Base-by-base conservation (phyloP, 2,888 invertebrate genomes). In the Oscheius sp. region DNA sequence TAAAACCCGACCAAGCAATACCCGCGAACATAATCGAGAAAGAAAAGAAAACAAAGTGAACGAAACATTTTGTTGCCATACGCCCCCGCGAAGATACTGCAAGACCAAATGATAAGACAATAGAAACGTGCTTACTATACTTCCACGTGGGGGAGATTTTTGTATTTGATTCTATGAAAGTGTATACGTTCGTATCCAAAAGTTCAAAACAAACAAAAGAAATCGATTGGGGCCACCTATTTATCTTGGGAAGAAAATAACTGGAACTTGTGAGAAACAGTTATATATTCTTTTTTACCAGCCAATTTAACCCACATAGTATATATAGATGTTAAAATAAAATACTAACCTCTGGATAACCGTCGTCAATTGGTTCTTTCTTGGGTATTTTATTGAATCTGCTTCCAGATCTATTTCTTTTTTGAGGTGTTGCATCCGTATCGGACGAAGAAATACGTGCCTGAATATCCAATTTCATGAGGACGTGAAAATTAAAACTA, bases 1-100 rank as follows among this genome's bases (percentile, higher is more conserved):
- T 66, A 66, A 66, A 35, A 52, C 29, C 23, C 52, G 66, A 35
- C 52, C 63, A n/a, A n/a, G n/a, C n/a, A 45, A 63, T 46, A 61
- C 23, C 16, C 41, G 59, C 66, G 52, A 29, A 46, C 29, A 35
- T 9, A 64, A 35, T 9, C 35, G 35, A 35, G 35, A 35, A 35
- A 35, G 35, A 9, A 35, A 35, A 35, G 35, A 63, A 63, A 63
- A 63, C 63, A 63, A 29, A 27, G 25, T n/a, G 58, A 58, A 58
- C 29, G 58, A 49, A 49, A 49, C 6, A 49, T n/a, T 49, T 49
- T 49, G 16, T 49, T 9, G 35, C 35, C 35, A 35, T 35, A 9
- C 35, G 35, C 5, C 5, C 35, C 3, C 3, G 35, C 3, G 9
- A 35, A 9, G 35, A 9, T 9, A 35, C 35, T 53, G 21, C n/a